phyloP scores from a whole-genome alignment of 2,888 invertebrate species.

The Campopleginae sp. region DNA sequence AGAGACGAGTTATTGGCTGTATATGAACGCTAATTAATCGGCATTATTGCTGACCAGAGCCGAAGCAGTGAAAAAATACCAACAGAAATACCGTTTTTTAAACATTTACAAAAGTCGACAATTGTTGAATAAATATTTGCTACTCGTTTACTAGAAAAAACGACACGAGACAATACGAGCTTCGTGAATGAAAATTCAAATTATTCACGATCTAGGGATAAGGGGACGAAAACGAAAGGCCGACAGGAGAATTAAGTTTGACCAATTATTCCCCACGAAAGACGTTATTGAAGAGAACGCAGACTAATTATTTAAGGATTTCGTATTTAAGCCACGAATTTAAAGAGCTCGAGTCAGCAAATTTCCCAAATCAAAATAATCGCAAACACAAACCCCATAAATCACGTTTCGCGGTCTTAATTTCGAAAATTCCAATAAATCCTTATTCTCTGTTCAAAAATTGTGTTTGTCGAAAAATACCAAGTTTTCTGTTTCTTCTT shows the following conservation, averaged over 20 bases:
- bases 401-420: neutral
- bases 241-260: neutral
- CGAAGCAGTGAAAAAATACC: neutral
- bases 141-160: neutral
- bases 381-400: too few relatives aligned
- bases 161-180: neutral
- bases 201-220: neutral
- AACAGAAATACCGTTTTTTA: slow-evolving; percentile 9
- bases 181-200: neutral
- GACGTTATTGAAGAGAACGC: slow-evolving; percentile 53
- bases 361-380: neutral
- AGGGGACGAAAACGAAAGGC: neutral
- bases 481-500: neutral
- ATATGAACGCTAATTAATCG: slow-evolving; percentile 72
- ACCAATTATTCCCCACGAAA: slow-evolving; percentile 11
- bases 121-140: neutral
- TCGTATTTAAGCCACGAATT: slow-evolving; percentile 33
- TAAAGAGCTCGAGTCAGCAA: slow-evolving; percentile 10
- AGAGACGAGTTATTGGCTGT: slow-evolving; percentile 80
- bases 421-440: neutral
- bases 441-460: neutral
- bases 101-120: neutral
- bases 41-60: neutral
- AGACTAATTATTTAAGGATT: slow-evolving; percentile 61
- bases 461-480: too few relatives aligned